Evolutionary conservation across 1,140 invertebrate genomes (phyloP).

Genomic region (Bathynomus jamesi): DNA sequence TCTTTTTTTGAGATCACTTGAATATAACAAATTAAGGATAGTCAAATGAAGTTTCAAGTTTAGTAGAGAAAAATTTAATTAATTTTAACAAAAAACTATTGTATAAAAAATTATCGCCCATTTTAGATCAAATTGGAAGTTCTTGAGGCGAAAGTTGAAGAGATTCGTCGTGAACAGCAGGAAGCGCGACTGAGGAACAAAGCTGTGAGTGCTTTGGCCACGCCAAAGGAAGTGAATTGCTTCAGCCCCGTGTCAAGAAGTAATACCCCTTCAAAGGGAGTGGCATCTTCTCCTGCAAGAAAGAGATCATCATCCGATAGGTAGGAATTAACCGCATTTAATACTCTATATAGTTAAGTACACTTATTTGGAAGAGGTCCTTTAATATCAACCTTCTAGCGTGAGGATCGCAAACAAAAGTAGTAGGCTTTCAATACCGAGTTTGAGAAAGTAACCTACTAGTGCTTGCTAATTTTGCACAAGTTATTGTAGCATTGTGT

Average conservation of each 20-base stretch:
- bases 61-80: no score
- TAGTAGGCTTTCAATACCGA: no score
- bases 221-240: slow-evolving; percentile 18
- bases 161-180: slow-evolving; percentile 62
- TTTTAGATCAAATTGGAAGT: slow-evolving; percentile 64
- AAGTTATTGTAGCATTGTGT: no score
- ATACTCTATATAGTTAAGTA: background rate
- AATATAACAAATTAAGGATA: no score
- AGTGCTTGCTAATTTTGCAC: no score
- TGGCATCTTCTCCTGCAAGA: background rate
- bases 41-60: no score
- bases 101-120: no score
- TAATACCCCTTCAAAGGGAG: slow-evolving; percentile 16
- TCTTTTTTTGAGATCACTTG: no score
- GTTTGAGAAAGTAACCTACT: no score
- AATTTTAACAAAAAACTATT: no score
- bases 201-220: slow-evolving; percentile 25
- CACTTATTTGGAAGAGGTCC: background rate
- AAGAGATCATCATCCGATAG: slow-evolving; percentile 1
- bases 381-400: no score
- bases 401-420: no score
- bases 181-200: slow-evolving; percentile 56
- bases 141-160: slow-evolving; percentile 65
- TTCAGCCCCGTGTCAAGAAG: slow-evolving; percentile 26
- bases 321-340: background rate